phyloP scores from a whole-genome alignment of 2,888 invertebrate species.

The Dusona sp. region DNA sequence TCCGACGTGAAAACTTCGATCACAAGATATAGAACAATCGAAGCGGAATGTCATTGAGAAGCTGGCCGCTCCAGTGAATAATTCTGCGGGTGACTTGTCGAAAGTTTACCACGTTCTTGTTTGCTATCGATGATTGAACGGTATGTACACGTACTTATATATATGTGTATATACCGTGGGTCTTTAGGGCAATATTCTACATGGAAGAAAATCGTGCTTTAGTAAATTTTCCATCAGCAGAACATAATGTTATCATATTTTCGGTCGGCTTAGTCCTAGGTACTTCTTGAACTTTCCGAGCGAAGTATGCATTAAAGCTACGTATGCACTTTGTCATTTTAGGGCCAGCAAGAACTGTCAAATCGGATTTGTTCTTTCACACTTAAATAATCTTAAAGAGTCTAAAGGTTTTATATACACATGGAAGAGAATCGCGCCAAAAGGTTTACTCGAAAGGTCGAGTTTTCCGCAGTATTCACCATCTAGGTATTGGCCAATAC shows the following conservation, averaged over 20 bases:
- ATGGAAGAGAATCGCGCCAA: slow-evolving; percentile 23
- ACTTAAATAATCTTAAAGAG: neutral
- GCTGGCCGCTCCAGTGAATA: slow-evolving; percentile 12
- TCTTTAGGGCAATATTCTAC: neutral
- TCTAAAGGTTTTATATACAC: neutral
- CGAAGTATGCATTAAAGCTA: neutral
- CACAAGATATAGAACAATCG: slow-evolving; percentile 39
- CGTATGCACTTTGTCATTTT: neutral
- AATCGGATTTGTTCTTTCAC: neutral
- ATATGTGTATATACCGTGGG: neutral
- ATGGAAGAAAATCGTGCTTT: neutral
- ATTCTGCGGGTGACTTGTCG: slow-evolving; percentile 11
- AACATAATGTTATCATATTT: neutral
- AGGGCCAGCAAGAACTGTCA: neutral
- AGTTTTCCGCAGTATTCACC: slow-evolving; percentile 41
- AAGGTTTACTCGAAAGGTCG: slow-evolving; percentile 53
- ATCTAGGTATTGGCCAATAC: slow-evolving; percentile 12
- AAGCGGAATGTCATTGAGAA: slow-evolving; percentile 26
- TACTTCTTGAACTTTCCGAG: neutral
- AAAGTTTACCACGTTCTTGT: slow-evolving; percentile 34
- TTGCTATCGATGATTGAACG: slow-evolving; percentile 19
- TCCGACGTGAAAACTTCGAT: slow-evolving; percentile 44
- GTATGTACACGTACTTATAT: neutral
- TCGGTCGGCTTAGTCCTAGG: neutral
- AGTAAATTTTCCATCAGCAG: neutral